Base-by-base conservation (phyloP, 2,888 invertebrate species). In the Zygothrica quintamaculata region DNA sequence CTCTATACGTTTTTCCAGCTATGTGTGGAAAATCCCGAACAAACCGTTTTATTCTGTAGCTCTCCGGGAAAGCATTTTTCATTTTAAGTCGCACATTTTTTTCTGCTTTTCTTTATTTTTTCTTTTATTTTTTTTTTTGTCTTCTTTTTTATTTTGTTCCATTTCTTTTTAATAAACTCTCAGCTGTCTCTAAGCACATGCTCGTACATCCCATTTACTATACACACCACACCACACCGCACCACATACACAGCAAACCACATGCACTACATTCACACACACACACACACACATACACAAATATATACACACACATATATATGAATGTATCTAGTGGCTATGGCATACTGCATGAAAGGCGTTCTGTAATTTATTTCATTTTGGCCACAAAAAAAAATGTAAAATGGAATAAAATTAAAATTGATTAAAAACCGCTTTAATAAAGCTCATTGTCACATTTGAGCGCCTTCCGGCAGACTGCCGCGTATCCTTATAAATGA, bases 371-470 rank as follows among this genome's bases (percentile, higher is more conserved):
- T 80, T 73, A 79, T 80, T 69, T 80, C 62, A 60, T 59, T 57
- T 56, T 34, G 34, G 40, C 60, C 37, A 42, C 56, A 42, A 13
- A 31, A 33, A 42, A 31, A 55, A 39, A 52, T 59, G 52, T 56
- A 52, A 42, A 34, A 22, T 22, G 9, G 12, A 53, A 40, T 39
- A 50, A 69, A 53, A 70, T 55, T 40, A 65, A 69, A 73, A 84
- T 80, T 84, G 60, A 80, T 84, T 81, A 80, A 84, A 84, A 80
- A 76, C 62, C 84, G 78, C 78, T 81, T 84, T 84, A 74, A 70
- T 74, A 70, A 44, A 62, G 70, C 64, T 75, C 69, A 75, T 77
- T 76, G 78, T 77, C 76, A 67, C 73, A 61, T 66, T 68, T 43
- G 57, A 66, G 42, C 52, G 56, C 7, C 56, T 15, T 37, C 37